These are phyloP conservation scores for Hippocampus mohnikei DNA, from an alignment of 2,113 vertebrate genomes.

Conservation along the genomic window DNA sequence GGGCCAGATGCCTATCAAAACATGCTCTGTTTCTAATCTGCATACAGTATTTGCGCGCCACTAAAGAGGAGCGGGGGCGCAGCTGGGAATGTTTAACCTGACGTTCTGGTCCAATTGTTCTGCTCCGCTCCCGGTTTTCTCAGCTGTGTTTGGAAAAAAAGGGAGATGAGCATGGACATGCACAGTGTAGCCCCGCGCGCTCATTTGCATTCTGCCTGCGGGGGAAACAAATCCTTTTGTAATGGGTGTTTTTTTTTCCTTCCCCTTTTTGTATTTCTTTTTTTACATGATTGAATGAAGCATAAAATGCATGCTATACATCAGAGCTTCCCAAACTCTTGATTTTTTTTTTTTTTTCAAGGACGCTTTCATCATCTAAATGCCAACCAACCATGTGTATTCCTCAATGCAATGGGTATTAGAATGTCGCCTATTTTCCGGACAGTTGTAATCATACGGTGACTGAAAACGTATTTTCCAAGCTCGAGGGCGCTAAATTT, in stretches of 20 bases:
- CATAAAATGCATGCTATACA: neutral
- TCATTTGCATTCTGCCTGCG: conserved; percentile 38
- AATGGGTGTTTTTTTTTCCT: conserved; percentile 8
- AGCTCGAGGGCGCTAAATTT: no score
- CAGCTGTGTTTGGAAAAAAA: conserved; percentile 34
- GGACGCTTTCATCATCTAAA: no score
- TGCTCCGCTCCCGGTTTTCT: conserved; percentile 27
- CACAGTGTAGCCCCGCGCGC: conserved; percentile 23
- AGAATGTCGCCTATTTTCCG: no score
- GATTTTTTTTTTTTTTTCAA: no score
- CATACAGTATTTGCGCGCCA: conserved; percentile 34
- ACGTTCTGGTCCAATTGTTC: conserved; percentile 44
- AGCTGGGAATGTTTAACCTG: conserved; percentile 58
- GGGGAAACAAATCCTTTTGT: conserved; percentile 29
- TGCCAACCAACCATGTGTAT: no score
- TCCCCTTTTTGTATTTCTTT: no score
- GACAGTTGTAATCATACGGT: no score
- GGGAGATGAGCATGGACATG: conserved; percentile 25
- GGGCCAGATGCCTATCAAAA: conserved; percentile 38
- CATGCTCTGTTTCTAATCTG: conserved; percentile 50
- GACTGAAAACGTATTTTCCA: no score
- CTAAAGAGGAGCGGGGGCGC: conserved; percentile 37
- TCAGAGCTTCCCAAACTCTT: neutral
- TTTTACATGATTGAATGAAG: neutral
- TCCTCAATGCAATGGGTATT: no score